Base-by-base conservation (phyloP, 2,797 vertebrate genomes). In the Artibeus lituratus region DNA sequence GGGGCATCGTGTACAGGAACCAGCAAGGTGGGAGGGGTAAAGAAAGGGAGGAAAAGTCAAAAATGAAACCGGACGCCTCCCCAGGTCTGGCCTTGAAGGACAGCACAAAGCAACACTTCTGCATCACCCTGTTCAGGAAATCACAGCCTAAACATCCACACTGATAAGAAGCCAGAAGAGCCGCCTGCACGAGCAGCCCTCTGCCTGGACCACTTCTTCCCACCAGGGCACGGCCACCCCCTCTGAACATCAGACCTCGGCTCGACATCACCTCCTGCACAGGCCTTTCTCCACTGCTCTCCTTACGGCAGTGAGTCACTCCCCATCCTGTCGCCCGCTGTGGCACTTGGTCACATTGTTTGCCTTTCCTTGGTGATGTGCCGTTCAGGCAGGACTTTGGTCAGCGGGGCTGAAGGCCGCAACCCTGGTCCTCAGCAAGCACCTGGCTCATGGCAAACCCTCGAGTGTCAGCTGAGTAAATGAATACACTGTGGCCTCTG, bases 351-450 rank as follows among this genome's bases (percentile, higher is more conserved):
- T 29, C 10, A 4, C 57, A 26, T 59, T 3, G 0, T 9, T 42
- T 5, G 2, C 16, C 29, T 57, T 21, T 69, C 78, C 59, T 3
- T 42, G 3, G 7, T 0, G 10, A 16, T 1, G 5, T 0, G 0
- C 42, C 14, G 0, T 2, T 5, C 19, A 10, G 35, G 55, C n/a
- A 2, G 32, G 57, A 21, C 8, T 16, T 0, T 42, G 44, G 49
- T 3, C 12, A 29, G 22, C n/a, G 10, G 29, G 0, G 12, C 32
- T 80, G 8, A 24, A 65, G 47, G 42, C 72, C 0, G 0, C 9
- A 29, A 18, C 26, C 72, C 49, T 3, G 18, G 37, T 0, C 14
- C 22, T 9, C 2, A 26, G 73, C 1, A 2, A 83, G 70, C 47
- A 57, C 51, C 9, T 0, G n/a, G 53, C 39, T 65, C 8, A 0